Evolutionary conservation across 2,888 invertebrate genomes (phyloP).

Genomic region (Melolontha melolontha): DNA sequence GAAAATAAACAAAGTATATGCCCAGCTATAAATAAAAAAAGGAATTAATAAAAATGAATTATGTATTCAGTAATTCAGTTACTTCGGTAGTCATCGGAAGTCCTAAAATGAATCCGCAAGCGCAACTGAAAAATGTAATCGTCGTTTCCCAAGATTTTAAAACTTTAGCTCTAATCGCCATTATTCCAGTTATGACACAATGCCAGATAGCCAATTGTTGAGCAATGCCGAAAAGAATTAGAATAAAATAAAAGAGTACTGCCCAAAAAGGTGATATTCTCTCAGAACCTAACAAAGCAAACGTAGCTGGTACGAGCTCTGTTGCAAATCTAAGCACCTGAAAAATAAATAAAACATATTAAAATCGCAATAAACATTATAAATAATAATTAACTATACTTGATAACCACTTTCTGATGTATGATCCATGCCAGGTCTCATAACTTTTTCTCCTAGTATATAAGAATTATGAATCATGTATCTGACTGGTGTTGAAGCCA

Average conservation of each 20-base stretch:
- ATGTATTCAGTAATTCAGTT: slow-evolving; percentile 50
- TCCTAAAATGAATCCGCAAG: slow-evolving; percentile 85
- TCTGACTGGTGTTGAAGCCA: slow-evolving; percentile 72
- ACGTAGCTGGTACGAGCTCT: slow-evolving; percentile 89
- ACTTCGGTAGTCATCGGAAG: slow-evolving; percentile 90
- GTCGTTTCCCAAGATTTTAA: slow-evolving; percentile 84
- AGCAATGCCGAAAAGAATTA: slow-evolving; percentile 88
- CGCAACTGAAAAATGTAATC: slow-evolving; percentile 86
- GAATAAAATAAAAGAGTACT: slow-evolving; percentile 84
- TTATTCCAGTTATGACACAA: slow-evolving; percentile 86
- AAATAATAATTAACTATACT: slow-evolving; percentile 51
- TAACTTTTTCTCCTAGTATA: slow-evolving; percentile 76
- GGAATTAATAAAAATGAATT: neutral
- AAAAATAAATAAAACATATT: slow-evolving; percentile 41
- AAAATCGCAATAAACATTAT: neutral
- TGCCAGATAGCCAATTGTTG: slow-evolving; percentile 94
- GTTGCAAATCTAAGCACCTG: slow-evolving; percentile 83
- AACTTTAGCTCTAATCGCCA: slow-evolving; percentile 80
- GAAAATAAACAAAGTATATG: slow-evolving; percentile 83
- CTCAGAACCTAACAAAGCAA: slow-evolving; percentile 80
- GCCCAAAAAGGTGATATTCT: slow-evolving; percentile 90
- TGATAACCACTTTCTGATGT: slow-evolving; percentile 82
- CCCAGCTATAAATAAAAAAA: slow-evolving; percentile 72
- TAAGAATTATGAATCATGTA: slow-evolving; percentile 80
- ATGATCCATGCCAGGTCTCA: slow-evolving; percentile 70